Evolutionary conservation across 2,113 vertebrate species (phyloP).

Genomic region (Marcusenius ussheri): DNA sequence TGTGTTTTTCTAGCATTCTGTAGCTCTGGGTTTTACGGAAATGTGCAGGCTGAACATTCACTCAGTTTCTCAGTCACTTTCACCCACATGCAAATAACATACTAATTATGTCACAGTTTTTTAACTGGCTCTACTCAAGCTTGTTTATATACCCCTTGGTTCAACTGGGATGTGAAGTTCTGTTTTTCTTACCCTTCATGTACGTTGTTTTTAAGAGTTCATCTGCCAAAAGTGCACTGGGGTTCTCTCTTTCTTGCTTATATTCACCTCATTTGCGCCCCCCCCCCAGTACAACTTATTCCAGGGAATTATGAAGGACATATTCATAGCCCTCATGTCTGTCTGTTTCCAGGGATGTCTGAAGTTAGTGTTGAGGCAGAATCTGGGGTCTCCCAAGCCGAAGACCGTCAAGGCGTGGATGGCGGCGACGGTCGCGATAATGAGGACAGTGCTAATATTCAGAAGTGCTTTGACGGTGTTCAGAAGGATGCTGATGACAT

Average conservation of each 20-base stretch:
- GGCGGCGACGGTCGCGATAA: conserved; percentile 26
- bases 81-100: not conserved
- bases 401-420: conserved; percentile 34
- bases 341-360: conserved; percentile 66
- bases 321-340: conserved; percentile 36
- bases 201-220: too few relatives aligned
- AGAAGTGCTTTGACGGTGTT: conserved; percentile 44
- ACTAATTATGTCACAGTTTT: not conserved
- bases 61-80: not conserved
- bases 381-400: conserved; percentile 41
- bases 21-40: not conserved
- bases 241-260: not conserved
- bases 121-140: not conserved
- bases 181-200: not conserved
- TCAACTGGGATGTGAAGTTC: not conserved
- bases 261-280: not conserved
- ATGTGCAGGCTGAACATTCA: not conserved
- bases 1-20: not conserved
- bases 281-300: not conserved
- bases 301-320: conserved; percentile 8
- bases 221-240: not conserved
- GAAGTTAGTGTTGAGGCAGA: conserved; percentile 61
- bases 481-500: conserved; percentile 18
- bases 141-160: not conserved
- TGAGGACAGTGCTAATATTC: conserved; percentile 37